Percentiles rank a stretch among this genome's conserved stretches.
These are phyloP conservation scores for Thalassarche chlororhynchos DNA, from an alignment of 2,113 vertebrate species.

Conservation along the genomic window DNA sequence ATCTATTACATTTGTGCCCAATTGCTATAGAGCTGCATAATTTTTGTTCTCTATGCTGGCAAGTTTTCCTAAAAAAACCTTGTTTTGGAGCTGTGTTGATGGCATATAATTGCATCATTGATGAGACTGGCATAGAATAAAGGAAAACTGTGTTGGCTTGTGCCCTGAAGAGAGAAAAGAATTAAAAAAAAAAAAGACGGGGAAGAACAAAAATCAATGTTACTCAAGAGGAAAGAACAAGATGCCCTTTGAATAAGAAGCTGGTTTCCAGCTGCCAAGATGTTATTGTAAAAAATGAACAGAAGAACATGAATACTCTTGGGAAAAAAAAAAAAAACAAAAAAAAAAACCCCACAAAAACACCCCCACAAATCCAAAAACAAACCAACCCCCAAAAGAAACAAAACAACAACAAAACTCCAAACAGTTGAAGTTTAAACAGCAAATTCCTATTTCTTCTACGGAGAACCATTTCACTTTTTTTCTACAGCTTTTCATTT, in stretches of 20 bases:
- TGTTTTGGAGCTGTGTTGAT: not conserved
- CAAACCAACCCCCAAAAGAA: accelerated
- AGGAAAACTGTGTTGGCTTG: not conserved
- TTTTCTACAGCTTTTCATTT: not conserved
- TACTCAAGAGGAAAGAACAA: not conserved
- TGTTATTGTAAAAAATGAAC: not conserved
- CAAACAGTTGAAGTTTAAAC: not conserved
- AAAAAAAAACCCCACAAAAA: too few species aligned
- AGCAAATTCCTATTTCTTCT: not conserved
- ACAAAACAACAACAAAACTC: not conserved
- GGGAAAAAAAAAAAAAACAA: not conserved
- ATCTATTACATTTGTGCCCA: not conserved
- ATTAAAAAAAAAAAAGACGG: not conserved
- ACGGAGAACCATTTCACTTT: not conserved
- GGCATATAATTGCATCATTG: constrained; percentile 23
- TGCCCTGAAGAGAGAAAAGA: not conserved
- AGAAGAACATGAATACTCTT: not conserved
- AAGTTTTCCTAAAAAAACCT: not conserved
- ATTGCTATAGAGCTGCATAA: not conserved
- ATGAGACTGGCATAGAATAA: constrained; percentile 46
- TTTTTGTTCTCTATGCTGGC: not conserved
- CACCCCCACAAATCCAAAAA: not conserved
- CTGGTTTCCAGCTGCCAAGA: not conserved
- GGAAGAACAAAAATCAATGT: not conserved
- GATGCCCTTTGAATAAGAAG: not conserved